These are phyloP conservation scores for Papilio xuthus DNA, from an alignment of 1,140 invertebrate species.

Conservation along the genomic window DNA sequence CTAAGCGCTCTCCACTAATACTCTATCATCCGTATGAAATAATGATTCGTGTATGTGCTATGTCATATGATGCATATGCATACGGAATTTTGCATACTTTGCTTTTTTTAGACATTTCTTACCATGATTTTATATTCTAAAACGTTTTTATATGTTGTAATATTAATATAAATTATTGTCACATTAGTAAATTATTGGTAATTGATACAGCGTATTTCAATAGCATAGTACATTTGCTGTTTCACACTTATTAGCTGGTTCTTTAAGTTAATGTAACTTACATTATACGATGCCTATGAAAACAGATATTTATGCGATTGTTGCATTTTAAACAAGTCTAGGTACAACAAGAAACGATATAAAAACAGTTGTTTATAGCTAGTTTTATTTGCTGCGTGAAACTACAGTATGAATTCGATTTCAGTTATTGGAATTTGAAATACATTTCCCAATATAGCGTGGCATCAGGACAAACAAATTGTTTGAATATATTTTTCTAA, in stretches of 20 bases:
- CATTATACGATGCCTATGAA: neutral
- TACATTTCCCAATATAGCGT: slow-evolving; percentile 11
- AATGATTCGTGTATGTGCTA: slow-evolving; percentile 66
- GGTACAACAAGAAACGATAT: neutral
- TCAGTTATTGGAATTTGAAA: slow-evolving; percentile 27
- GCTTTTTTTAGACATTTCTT: neutral
- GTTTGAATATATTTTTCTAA: slow-evolving; percentile 25
- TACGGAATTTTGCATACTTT: neutral
- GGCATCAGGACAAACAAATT: slow-evolving; percentile 17
- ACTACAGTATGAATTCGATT: slow-evolving; percentile 17
- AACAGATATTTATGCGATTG: neutral
- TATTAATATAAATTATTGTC: neutral
- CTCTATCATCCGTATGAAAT: slow-evolving; percentile 76
- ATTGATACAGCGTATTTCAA: neutral
- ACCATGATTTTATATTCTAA: neutral
- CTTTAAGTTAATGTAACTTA: neutral
- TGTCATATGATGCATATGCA: slow-evolving; percentile 52
- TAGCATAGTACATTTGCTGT: neutral
- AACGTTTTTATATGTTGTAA: neutral
- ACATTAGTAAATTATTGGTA: neutral
- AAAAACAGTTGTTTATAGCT: slow-evolving; percentile 17
- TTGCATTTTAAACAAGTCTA: neutral
- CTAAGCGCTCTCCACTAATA: slow-evolving; percentile 66
- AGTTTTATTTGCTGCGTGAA: slow-evolving; percentile 4
- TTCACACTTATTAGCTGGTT: neutral